These are phyloP conservation scores for Taenioides sp. DNA, from an alignment of 2,797 vertebrate species.

Conservation along the genomic window DNA sequence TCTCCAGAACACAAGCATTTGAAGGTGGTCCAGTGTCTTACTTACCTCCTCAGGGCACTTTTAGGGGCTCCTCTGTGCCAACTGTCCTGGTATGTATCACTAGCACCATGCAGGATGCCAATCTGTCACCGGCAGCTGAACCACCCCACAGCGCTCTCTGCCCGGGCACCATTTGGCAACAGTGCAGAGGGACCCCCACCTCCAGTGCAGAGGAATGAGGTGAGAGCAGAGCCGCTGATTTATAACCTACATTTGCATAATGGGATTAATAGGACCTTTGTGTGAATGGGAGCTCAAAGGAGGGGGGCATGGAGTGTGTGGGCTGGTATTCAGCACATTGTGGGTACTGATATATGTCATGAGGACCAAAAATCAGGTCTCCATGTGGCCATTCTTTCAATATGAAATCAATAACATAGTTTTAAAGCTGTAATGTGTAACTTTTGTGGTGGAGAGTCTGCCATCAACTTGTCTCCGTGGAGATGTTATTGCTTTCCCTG, in stretches of 20 bases:
- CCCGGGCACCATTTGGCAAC: slow-evolving; percentile 42
- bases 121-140: slow-evolving; percentile 65
- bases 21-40: slow-evolving; percentile 12
- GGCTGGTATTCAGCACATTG: neutral
- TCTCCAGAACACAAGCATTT: slow-evolving; percentile 20
- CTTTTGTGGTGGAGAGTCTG: no score
- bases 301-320: neutral
- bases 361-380: neutral
- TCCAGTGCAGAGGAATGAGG: slow-evolving; percentile 45
- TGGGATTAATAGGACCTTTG: slow-evolving; percentile 75
- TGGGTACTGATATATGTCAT: neutral
- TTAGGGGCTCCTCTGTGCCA: slow-evolving; percentile 31
- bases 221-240: slow-evolving; percentile 52
- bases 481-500: no score
- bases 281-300: slow-evolving; percentile 55
- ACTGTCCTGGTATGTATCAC: slow-evolving; percentile 59
- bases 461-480: no score
- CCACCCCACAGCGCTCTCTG: slow-evolving; percentile 25
- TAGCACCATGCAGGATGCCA: slow-evolving; percentile 57
- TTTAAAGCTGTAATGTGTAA: neutral
- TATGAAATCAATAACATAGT: neutral
- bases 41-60: slow-evolving; percentile 14
- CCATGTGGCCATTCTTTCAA: neutral
- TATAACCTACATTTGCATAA: slow-evolving; percentile 77
- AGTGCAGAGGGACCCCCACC: slow-evolving; percentile 16